These are phyloP conservation scores for Rhagonycha fulva DNA, from an alignment of 2,888 invertebrate genomes.

Conservation along the genomic window DNA sequence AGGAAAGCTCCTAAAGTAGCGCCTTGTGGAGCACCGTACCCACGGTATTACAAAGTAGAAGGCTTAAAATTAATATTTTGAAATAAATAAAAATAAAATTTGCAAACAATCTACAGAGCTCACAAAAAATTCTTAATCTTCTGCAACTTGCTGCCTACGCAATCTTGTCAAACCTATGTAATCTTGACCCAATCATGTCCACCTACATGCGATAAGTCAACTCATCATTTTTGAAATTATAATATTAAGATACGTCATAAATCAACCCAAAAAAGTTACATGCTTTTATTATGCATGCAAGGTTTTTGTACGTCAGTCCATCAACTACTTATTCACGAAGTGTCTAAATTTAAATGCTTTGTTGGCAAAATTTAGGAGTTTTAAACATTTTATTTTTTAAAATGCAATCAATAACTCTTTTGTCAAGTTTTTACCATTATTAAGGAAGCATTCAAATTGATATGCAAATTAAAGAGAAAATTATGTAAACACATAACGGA, in stretches of 20 bases:
- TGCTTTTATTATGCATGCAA: neutral
- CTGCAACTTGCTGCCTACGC: constrained; percentile 15
- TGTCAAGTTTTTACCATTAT: neutral
- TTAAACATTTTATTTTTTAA: neutral
- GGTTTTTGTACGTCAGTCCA: neutral
- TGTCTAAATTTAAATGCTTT: neutral
- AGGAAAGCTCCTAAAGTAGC: too few species aligned
- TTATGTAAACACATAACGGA: constrained; percentile 4
- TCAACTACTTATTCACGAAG: neutral
- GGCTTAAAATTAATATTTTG: neutral
- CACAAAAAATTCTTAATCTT: constrained; percentile 1
- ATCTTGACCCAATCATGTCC: constrained; percentile 29
- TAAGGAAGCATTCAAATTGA: neutral
- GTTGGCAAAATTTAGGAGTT: neutral
- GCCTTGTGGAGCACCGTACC: neutral
- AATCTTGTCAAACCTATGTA: constrained; percentile 23
- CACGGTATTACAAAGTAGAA: neutral
- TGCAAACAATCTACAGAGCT: constrained; percentile 1
- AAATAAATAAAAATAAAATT: neutral
- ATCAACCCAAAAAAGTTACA: constrained; percentile 17
- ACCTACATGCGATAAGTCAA: constrained; percentile 18
- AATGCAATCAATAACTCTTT: neutral
- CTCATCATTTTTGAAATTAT: constrained; percentile 25
- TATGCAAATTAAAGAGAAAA: neutral
- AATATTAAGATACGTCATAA: constrained; percentile 24